Evolutionary conservation across 2,797 vertebrate species (phyloP).

Genomic region (Psittacula echo): DNA sequence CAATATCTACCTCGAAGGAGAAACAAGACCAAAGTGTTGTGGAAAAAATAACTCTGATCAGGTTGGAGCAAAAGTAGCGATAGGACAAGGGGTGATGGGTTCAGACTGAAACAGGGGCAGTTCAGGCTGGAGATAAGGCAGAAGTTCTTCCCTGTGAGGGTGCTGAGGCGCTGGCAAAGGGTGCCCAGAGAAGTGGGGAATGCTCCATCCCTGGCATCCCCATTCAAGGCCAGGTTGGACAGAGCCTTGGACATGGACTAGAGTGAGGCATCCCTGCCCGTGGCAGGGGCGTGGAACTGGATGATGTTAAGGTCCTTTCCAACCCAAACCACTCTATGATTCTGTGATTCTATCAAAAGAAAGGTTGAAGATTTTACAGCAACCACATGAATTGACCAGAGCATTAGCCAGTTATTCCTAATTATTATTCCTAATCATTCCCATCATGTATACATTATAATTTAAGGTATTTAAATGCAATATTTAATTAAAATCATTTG

Average conservation of each 20-base stretch:
- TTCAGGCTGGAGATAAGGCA: neutral
- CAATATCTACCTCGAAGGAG: conserved; percentile 82
- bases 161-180: neutral
- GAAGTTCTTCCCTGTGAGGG: neutral
- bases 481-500: neutral
- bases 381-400: neutral
- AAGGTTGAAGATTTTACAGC: neutral
- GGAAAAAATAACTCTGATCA: neutral
- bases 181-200: too few relatives aligned
- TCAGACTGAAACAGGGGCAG: neutral
- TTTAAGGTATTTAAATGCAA: neutral
- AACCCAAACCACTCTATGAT: neutral
- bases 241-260: too few relatives aligned
- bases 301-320: neutral
- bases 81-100: neutral
- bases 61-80: neutral
- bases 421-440: neutral
- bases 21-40: accelerated
- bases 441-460: neutral
- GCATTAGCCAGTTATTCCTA: neutral
- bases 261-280: too few relatives aligned
- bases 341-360: neutral
- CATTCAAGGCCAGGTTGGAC: too few relatives aligned
- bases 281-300: neutral
- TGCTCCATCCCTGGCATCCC: too few relatives aligned